Conservation (phyloP, 2,888 invertebrate genomes). For the Aquatica leii region DNA sequence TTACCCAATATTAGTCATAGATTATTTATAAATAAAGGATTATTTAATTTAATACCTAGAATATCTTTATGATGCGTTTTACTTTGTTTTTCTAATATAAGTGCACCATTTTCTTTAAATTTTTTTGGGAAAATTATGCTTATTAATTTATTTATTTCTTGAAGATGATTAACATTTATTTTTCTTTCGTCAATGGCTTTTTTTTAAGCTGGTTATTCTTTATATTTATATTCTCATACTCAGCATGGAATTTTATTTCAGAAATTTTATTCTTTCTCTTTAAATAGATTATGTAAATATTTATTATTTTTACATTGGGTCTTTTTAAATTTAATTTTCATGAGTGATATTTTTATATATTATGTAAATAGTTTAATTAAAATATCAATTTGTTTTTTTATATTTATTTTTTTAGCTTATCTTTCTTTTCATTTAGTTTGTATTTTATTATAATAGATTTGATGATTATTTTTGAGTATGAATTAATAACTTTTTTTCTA, state of each 20-base stretch:
- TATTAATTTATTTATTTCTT: slow-evolving; percentile 67
- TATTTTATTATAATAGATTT: no score
- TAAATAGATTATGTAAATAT: slow-evolving; percentile 62
- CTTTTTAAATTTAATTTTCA: slow-evolving; percentile 69
- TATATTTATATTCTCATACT: slow-evolving; percentile 41
- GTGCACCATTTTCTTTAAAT: slow-evolving; percentile 73
- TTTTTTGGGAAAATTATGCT: slow-evolving; percentile 72
- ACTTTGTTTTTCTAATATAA: slow-evolving; percentile 70
- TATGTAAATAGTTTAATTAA: no score
- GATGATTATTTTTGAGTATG: no score
- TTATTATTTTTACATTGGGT: slow-evolving; percentile 64
- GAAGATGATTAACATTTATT: slow-evolving; percentile 62
- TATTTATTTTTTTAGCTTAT: slow-evolving; percentile 61
- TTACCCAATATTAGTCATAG: slow-evolving; percentile 72
- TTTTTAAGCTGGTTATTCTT: slow-evolving; percentile 66
- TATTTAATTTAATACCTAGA: no score
- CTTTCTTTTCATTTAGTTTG: slow-evolving; percentile 57
- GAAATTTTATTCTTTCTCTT: slow-evolving; percentile 65
- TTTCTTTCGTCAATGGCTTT: slow-evolving; percentile 68
- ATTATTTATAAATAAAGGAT: slow-evolving; percentile 66
- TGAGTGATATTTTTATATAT: slow-evolving; percentile 62
- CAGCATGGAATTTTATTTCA: no score
- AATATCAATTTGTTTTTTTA: slow-evolving; percentile 63
- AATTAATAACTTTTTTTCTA: slow-evolving; percentile 65
- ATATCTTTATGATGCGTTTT: no score